Evolutionary conservation across 2,888 invertebrate genomes (phyloP).

Genomic region (Atrina japonica): DNA sequence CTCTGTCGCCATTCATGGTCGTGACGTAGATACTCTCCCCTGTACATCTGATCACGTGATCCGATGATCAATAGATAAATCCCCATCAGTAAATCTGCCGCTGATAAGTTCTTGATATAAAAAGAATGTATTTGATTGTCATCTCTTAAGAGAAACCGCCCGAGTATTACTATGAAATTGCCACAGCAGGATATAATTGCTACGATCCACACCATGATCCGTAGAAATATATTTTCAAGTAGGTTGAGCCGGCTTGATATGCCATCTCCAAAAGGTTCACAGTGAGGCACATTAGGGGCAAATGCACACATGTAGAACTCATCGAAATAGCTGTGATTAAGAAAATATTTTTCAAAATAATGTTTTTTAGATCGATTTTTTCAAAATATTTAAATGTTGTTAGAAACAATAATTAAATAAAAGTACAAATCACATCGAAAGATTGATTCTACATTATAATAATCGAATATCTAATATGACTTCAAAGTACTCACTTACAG

Average conservation of each 20-base stretch:
- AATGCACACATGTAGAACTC: constrained; percentile 57
- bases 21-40: constrained; percentile 84
- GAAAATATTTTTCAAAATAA: background rate
- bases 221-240: constrained; percentile 55
- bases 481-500: too few relatives aligned
- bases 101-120: constrained; percentile 85
- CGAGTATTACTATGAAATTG: constrained; percentile 82
- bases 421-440: too few relatives aligned
- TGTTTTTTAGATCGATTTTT: too few relatives aligned
- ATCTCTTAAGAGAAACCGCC: constrained; percentile 82
- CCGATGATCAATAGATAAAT: constrained; percentile 85
- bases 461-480: too few relatives aligned
- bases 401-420: too few relatives aligned
- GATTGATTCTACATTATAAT: too few relatives aligned
- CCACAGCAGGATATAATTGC: constrained; percentile 84
- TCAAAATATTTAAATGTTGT: too few relatives aligned
- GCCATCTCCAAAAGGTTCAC: constrained; percentile 58
- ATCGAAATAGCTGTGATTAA: constrained; percentile 57
- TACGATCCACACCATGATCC: constrained; percentile 85
- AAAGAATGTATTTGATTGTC: constrained; percentile 79
- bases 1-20: constrained; percentile 84
- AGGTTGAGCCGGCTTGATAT: constrained; percentile 61
- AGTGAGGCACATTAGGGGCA: constrained; percentile 44
- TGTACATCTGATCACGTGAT: constrained; percentile 82
- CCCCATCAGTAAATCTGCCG: constrained; percentile 86